These are phyloP conservation scores for Acanthopagrus latus DNA, from an alignment of 2,797 vertebrate species.

Conservation along the genomic window DNA sequence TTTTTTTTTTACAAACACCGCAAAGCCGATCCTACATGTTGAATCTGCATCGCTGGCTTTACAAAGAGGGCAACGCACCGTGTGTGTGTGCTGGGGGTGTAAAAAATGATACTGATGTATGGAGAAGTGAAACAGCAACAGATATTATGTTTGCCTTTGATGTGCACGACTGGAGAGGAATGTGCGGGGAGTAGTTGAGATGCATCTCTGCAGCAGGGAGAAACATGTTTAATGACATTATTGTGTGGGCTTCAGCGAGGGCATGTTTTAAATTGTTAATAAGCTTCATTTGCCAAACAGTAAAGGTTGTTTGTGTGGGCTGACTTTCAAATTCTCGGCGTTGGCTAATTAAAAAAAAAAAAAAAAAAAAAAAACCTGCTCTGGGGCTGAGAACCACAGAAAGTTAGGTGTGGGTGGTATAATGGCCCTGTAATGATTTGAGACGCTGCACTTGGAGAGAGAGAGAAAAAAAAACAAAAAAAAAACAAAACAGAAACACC, in stretches of 20 bases:
- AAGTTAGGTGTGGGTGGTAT: conserved; percentile 75
- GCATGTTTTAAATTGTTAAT: conserved; percentile 80
- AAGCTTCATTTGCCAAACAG: conserved; percentile 76
- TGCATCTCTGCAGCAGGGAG: conserved; percentile 51
- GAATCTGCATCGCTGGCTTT: neutral
- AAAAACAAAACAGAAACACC: conserved; percentile 45
- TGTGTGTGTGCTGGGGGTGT: neutral
- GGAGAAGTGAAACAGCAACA: conserved; percentile 36
- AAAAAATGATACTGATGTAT: conserved; percentile 20
- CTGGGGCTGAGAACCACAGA: conserved; percentile 62
- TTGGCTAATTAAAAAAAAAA: conserved; percentile 74
- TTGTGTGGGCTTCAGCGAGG: conserved; percentile 64
- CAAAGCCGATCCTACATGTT: conserved; percentile 16
- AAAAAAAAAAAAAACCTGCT: conserved; percentile 38
- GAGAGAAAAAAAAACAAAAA: too few species aligned
- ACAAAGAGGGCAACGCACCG: conserved; percentile 17
- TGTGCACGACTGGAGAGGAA: conserved; percentile 42
- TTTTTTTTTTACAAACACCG: conserved; percentile 10
- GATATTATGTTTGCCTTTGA: conserved; percentile 24
- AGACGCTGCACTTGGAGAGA: conserved; percentile 60
- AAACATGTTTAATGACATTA: conserved; percentile 69
- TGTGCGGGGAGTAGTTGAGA: conserved; percentile 39
- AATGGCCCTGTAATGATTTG: conserved; percentile 66
- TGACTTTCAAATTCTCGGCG: conserved; percentile 66
- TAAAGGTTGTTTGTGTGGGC: conserved; percentile 81